A percentile compares a stretch with the other conserved stretches of the same genome.
These are phyloP conservation scores for Ecdyonurus torrentis DNA, from an alignment of 2,888 invertebrate genomes.

Conservation along the genomic window DNA sequence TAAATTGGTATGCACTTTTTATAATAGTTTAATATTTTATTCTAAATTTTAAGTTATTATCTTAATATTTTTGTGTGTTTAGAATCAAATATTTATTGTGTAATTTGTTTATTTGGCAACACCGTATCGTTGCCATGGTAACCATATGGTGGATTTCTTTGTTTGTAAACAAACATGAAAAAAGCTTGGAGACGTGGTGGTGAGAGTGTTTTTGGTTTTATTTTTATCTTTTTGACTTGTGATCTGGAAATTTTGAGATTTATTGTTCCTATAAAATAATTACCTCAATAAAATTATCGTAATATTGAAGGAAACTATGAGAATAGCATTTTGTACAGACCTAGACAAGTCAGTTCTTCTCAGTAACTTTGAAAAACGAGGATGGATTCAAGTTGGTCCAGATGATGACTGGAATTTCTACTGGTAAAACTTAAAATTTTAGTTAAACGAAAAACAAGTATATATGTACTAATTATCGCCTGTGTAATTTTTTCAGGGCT, in stretches of 20 bases:
- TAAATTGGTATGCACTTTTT: too few species aligned
- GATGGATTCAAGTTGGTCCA: conserved; percentile 73
- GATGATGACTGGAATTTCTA: conserved; percentile 95
- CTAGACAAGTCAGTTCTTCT: conserved; percentile 85
- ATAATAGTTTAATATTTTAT: too few species aligned
- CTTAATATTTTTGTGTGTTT: too few species aligned
- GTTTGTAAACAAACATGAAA: neutral
- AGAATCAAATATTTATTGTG: too few species aligned
- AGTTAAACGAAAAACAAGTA: neutral
- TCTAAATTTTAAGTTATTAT: too few species aligned
- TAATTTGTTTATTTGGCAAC: neutral
- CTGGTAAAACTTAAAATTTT: conserved; percentile 39
- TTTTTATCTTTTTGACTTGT: too few species aligned
- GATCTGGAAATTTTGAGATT: too few species aligned
- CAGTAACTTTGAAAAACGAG: conserved; percentile 80
- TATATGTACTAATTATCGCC: too few species aligned
- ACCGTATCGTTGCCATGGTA: neutral
- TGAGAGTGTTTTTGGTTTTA: too few species aligned
- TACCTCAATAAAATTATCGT: too few species aligned
- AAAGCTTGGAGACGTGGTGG: too few species aligned
- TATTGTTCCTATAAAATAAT: too few species aligned
- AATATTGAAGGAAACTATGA: conserved; percentile 19
- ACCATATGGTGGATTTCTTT: neutral
- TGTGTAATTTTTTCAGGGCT: conserved; percentile 44
- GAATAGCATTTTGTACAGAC: conserved; percentile 60